Percentiles rank a stretch among this genome's conserved stretches.
These are phyloP conservation scores for Heterochromis multidens DNA, from an alignment of 2,113 vertebrate genomes.

Conservation along the genomic window DNA sequence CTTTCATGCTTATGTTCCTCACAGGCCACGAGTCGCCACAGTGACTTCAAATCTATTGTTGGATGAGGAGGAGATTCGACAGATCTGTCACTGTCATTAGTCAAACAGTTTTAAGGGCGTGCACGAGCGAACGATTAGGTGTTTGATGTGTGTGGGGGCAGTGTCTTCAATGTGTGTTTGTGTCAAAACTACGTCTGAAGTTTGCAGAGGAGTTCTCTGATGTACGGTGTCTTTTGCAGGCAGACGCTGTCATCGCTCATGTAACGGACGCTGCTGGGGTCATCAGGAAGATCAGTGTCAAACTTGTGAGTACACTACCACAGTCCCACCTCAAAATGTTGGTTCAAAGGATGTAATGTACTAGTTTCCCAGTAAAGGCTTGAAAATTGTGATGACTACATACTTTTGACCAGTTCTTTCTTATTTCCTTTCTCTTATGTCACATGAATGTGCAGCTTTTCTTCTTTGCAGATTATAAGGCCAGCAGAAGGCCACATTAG, in stretches of 20 bases:
- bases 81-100: constrained; percentile 32
- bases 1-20: constrained; percentile 7
- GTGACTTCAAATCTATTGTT: constrained; percentile 16
- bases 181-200: not conserved
- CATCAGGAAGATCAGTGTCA: constrained; percentile 93
- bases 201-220: constrained; percentile 10
- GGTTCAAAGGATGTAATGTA: not conserved
- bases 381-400: not conserved
- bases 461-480: not conserved
- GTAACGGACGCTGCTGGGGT: constrained; percentile 94
- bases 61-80: constrained; percentile 17
- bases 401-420: not conserved
- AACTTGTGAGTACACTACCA: constrained; percentile 83
- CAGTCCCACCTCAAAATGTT: not conserved
- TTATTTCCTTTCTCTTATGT: not conserved
- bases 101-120: not conserved
- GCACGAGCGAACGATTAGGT: not conserved
- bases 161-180: not conserved
- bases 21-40: constrained; percentile 1
- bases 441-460: not conserved
- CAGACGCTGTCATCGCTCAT: constrained; percentile 90
- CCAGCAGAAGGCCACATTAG: not conserved
- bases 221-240: constrained; percentile 69
- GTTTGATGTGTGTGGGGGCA: not conserved
- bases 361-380: not conserved